phyloP scores from a whole-genome alignment of 2,113 vertebrate species.

The Plestiodon gilberti region DNA sequence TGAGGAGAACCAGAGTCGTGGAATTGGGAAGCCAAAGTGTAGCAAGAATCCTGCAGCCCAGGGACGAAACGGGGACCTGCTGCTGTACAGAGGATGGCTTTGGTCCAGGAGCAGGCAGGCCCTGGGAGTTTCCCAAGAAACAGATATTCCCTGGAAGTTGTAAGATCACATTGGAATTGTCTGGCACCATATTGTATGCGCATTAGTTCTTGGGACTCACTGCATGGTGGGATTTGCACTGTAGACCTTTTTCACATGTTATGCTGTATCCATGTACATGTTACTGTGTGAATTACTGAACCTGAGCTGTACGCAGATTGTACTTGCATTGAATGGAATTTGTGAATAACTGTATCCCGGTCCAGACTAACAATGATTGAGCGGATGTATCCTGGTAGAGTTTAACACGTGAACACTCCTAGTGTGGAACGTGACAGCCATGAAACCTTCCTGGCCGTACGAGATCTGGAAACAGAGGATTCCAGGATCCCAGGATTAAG shows the following conservation, averaged over 20 bases:
- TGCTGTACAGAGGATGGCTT: background rate
- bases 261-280: too few relatives aligned
- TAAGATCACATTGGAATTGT: background rate
- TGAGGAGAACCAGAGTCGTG: background rate
- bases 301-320: too few relatives aligned
- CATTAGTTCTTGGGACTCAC: background rate
- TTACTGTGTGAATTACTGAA: background rate
- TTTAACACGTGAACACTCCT: too few relatives aligned
- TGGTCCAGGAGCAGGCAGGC: background rate
- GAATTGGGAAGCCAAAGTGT: background rate
- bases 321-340: too few relatives aligned
- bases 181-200: background rate
- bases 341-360: too few relatives aligned
- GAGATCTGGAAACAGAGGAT: background rate
- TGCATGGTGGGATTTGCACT: background rate
- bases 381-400: too few relatives aligned
- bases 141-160: background rate
- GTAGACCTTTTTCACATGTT: too few relatives aligned
- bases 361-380: too few relatives aligned
- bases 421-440: too few relatives aligned
- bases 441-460: background rate
- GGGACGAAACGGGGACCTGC: background rate
- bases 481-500: background rate
- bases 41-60: fast-evolving
- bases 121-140: too few relatives aligned